Conservation (phyloP, 1,140 invertebrate genomes). For the Arctopsyche grandis region DNA sequence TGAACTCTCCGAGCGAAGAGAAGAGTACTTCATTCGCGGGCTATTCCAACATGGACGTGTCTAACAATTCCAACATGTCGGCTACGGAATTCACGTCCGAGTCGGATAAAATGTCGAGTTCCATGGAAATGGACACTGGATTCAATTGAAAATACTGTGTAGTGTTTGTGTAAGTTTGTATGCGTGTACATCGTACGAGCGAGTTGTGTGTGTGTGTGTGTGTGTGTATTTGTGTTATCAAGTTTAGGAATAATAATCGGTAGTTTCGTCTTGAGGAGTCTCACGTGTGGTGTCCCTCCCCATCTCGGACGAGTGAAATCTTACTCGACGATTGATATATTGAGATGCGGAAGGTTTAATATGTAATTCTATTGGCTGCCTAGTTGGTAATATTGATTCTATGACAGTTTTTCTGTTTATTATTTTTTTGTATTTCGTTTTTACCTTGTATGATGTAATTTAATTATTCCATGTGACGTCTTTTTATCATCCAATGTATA, state of each 20-base stretch:
- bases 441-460: background rate
- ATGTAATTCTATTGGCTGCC: background rate
- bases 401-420: background rate
- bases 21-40: slow-evolving; percentile 26
- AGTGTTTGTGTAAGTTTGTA: no score
- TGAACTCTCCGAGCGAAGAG: slow-evolving; percentile 18
- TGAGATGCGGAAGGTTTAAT: background rate
- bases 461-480: slow-evolving; percentile 4
- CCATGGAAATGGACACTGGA: slow-evolving; percentile 51
- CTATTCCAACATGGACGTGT: slow-evolving; percentile 36
- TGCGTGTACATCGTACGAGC: no score
- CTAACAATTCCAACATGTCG: slow-evolving; percentile 51
- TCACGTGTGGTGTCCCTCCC: no score
- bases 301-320: no score
- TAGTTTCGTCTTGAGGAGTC: no score
- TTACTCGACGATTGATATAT: no score
- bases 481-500: slow-evolving; percentile 1
- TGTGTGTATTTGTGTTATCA: no score
- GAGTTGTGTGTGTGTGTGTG: no score
- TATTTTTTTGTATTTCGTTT: background rate
- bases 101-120: slow-evolving; percentile 52
- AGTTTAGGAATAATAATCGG: no score
- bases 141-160: slow-evolving; percentile 45
- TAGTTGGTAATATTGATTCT: background rate
- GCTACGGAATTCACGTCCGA: slow-evolving; percentile 49